phyloP scores from a whole-genome alignment of 2,113 vertebrate species.

The Grallaria varia region DNA sequence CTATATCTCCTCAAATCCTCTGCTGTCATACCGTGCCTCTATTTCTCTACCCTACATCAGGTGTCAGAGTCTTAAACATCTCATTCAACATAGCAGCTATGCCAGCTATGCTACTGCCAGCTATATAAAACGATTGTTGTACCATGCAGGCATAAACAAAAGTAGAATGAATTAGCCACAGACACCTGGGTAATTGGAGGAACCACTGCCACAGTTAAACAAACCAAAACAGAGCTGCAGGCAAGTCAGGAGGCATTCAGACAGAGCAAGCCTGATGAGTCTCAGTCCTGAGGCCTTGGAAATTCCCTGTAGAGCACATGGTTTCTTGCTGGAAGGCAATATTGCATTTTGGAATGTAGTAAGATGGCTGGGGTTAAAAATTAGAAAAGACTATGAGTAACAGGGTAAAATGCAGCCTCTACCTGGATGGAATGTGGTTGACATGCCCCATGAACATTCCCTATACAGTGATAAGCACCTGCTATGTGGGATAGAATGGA shows the following conservation, averaged over 20 bases:
- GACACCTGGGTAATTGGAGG: neutral
- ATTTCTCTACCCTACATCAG: neutral
- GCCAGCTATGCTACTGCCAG: neutral
- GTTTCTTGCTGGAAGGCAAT: neutral
- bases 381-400: neutral
- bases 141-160: neutral
- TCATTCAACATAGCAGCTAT: fast-evolving
- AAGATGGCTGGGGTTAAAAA: neutral
- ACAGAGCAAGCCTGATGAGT: neutral
- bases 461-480: neutral
- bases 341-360: neutral
- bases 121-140: neutral
- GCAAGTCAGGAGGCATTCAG: neutral
- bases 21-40: neutral
- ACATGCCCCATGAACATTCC: neutral
- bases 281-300: neutral
- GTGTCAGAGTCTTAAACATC: neutral
- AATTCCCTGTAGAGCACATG: neutral
- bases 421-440: neutral
- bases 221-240: neutral
- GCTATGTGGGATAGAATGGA: neutral
- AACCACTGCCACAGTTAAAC: neutral
- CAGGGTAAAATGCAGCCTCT: neutral
- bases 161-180: neutral
- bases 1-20: neutral